Conservation (phyloP, 2,113 vertebrate genomes). For the Tricholaema leucomelas region DNA sequence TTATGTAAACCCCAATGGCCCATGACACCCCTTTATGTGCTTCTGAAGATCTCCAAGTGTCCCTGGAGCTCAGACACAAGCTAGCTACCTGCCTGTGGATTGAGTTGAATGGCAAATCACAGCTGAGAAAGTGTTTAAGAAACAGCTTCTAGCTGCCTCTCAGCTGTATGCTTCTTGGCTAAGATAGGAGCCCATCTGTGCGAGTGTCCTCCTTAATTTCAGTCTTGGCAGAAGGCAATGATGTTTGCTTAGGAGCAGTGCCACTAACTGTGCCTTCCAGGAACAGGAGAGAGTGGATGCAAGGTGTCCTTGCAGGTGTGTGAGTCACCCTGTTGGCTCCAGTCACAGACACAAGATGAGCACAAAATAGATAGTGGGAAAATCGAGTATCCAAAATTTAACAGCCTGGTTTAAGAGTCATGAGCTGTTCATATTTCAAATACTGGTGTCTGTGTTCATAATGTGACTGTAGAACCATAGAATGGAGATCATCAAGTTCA, state of each 20-base stretch:
- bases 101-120: background rate
- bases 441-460: rapidly evolving
- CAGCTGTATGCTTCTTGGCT: background rate
- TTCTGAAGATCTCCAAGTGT: background rate
- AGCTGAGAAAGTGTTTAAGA: background rate
- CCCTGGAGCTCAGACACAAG: background rate
- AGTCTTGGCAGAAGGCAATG: background rate
- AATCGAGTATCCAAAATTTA: background rate
- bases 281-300: background rate
- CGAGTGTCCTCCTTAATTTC: background rate
- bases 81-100: background rate
- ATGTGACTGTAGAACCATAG: background rate
- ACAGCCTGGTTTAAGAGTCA: background rate
- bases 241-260: background rate
- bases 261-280: background rate
- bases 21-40: background rate
- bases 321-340: rapidly evolving
- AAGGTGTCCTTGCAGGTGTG: background rate
- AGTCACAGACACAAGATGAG: background rate
- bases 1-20: background rate
- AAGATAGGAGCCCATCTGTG: background rate
- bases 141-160: background rate
- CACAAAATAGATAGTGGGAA: background rate
- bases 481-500: too few species aligned
- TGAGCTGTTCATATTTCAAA: background rate